Evolutionary conservation across 2,888 invertebrate genomes (phyloP), one percentile per base, ranked within the genome.

Genomic region (Griposia aprilina): DNA sequence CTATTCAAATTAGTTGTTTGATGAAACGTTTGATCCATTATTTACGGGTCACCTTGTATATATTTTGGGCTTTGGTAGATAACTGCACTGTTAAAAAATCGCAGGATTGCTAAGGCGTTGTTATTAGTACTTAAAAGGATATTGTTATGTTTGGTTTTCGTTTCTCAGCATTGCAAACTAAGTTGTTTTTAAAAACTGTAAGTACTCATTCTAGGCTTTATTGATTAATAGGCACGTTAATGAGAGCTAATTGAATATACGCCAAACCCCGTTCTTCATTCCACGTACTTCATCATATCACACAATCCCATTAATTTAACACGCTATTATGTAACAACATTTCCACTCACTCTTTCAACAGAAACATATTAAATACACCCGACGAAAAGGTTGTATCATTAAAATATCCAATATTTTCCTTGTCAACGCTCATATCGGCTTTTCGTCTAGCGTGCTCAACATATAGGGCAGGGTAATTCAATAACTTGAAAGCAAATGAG

Each of bases 391-490:
- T 57, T 60, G 67, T 81, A 72, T 89, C 81, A 86, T 88, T 87
- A 88, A 81, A 86, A 86, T 66, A 82, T 80, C 68, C 77, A 88
- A 89, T 89, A 85, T 83, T 86, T 82, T 89, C 80, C 78, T 78
- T 75, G 80, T 83, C 84, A 87, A 79, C 77, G 77, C 77, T 65
- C 75, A 71, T 66, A 87, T 84, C 74, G 82, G 72, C 65, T 80
- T 80, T 76, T 71, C 81, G 65, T 76, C 69, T 74, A 80, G 59
- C 62, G 36, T 74, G 63, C 66, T 74, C 59, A 63, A 50, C 55
- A 86, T 76, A 78, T 78, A 84, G 60, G 77, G 36, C 52, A 66
- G n/a, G 57, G 77, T 84, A 84, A 87, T 87, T 86, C 85, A 87
- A 87, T 86, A 87, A 82, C 77, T 86, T 66, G 76, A 62, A 71